phyloP scores from a whole-genome alignment of 2,888 invertebrate genomes.

The Amblyjoppa fuscipennis region DNA sequence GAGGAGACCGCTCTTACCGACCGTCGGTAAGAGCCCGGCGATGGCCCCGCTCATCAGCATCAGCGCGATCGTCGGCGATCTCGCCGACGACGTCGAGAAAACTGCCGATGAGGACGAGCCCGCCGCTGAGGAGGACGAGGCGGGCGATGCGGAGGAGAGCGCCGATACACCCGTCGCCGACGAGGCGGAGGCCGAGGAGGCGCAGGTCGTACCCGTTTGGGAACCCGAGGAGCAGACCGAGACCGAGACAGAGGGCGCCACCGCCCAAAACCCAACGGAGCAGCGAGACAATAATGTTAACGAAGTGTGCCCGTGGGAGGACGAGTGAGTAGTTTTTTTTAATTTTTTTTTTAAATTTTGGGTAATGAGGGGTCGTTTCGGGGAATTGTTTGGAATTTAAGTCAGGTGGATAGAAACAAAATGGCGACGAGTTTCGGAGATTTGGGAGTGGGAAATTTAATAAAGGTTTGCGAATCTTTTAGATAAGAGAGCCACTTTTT shows the following conservation, averaged over 20 bases:
- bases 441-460: no score
- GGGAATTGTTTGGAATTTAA: no score
- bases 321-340: constrained; percentile 91
- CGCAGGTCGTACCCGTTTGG: constrained; percentile 81
- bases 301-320: constrained; percentile 97
- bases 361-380: no score
- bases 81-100: constrained; percentile 73
- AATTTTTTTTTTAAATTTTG: no score
- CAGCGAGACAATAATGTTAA: constrained; percentile 88
- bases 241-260: constrained; percentile 70
- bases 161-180: constrained; percentile 51
- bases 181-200: constrained; percentile 75
- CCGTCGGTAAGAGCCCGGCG: constrained; percentile 73
- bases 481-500: no score
- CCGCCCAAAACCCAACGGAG: constrained; percentile 77
- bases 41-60: constrained; percentile 90
- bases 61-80: constrained; percentile 90
- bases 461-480: no score
- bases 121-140: constrained; percentile 88
- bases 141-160: constrained; percentile 43
- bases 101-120: constrained; percentile 82
- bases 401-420: no score
- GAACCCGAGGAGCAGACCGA: constrained; percentile 83
- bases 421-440: no score
- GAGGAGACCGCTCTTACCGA: constrained; percentile 31